These are phyloP conservation scores for Plectus sambesii DNA, from an alignment of 1,140 invertebrate genomes.

Conservation along the genomic window DNA sequence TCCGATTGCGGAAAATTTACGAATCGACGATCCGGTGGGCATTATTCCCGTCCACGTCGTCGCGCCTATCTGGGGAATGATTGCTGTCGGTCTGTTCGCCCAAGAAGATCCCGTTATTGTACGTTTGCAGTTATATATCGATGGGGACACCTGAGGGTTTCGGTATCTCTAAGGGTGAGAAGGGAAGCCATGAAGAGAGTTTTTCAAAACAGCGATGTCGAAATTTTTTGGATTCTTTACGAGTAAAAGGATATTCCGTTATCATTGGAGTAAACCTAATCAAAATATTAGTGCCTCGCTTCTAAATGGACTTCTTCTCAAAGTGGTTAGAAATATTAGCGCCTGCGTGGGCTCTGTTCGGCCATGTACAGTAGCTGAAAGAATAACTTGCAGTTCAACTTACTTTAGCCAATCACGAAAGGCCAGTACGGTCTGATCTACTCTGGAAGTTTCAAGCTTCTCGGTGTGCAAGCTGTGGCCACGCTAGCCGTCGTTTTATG, in stretches of 20 bases:
- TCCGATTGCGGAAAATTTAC: constrained; percentile 40
- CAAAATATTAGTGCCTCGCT: too few species aligned
- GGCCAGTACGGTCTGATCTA: constrained; percentile 18
- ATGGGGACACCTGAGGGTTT: not conserved
- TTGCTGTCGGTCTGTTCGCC: constrained; percentile 46
- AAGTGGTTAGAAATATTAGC: too few species aligned
- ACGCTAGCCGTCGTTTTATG: constrained; percentile 18
- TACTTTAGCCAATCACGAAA: constrained; percentile 7
- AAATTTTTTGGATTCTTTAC: too few species aligned
- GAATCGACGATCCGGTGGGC: constrained; percentile 48
- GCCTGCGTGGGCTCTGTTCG: too few species aligned
- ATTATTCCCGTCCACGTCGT: constrained; percentile 48
- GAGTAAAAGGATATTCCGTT: constrained; percentile 2
- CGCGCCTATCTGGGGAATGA: constrained; percentile 46
- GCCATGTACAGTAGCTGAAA: constrained; percentile 1
- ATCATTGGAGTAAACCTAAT: too few species aligned
- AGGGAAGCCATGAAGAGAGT: too few species aligned
- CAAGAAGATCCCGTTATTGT: constrained; percentile 31
- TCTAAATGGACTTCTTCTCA: too few species aligned
- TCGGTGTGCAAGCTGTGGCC: constrained; percentile 19
- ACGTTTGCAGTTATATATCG: not conserved
- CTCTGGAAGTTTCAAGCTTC: constrained; percentile 19
- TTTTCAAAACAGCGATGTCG: too few species aligned
- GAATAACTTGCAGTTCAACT: constrained; percentile 3
- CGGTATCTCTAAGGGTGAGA: not conserved